Percentiles rank a stretch among this genome's conserved stretches.
These are phyloP conservation scores for Glossophaga mutica DNA, from an alignment of 2,797 vertebrate species.

Conservation along the genomic window DNA sequence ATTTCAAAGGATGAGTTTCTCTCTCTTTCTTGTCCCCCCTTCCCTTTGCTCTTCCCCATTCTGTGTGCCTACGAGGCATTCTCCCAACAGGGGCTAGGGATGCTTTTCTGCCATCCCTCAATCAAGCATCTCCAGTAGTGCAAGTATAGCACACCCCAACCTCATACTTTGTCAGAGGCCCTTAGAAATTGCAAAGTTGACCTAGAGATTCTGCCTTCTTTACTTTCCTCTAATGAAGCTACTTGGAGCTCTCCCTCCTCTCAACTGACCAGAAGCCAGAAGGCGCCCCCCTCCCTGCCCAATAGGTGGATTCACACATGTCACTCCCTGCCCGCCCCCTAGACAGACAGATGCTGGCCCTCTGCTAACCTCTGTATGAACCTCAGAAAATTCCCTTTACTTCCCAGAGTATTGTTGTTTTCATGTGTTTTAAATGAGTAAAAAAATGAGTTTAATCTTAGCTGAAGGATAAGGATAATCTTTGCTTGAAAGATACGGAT, in stretches of 20 bases:
- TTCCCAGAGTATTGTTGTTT: not conserved
- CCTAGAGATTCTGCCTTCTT: not conserved
- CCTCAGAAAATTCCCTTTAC: not conserved
- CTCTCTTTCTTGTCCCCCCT: not conserved
- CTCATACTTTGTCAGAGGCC: not conserved
- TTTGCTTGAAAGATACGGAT: not conserved
- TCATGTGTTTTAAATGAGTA: not conserved
- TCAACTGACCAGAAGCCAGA: not conserved
- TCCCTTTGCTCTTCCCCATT: not conserved
- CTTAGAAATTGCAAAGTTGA: not conserved
- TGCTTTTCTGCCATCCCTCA: not conserved
- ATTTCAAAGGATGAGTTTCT: conserved; percentile 9
- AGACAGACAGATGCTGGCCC: not conserved
- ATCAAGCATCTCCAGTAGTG: not conserved
- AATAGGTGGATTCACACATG: not conserved
- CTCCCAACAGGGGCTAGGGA: not conserved
- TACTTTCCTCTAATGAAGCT: not conserved
- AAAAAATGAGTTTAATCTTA: conserved; percentile 2
- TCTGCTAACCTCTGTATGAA: not conserved
- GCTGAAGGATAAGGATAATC: not conserved
- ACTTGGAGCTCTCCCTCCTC: not conserved
- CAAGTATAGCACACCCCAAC: not conserved
- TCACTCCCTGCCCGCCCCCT: not conserved
- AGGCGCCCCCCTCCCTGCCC: not conserved
- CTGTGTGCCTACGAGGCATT: not conserved